Evolutionary conservation across 2,113 vertebrate species (phyloP), one percentile per base, ranked within the genome.

Genomic region (Epinephelus lanceolatus): DNA sequence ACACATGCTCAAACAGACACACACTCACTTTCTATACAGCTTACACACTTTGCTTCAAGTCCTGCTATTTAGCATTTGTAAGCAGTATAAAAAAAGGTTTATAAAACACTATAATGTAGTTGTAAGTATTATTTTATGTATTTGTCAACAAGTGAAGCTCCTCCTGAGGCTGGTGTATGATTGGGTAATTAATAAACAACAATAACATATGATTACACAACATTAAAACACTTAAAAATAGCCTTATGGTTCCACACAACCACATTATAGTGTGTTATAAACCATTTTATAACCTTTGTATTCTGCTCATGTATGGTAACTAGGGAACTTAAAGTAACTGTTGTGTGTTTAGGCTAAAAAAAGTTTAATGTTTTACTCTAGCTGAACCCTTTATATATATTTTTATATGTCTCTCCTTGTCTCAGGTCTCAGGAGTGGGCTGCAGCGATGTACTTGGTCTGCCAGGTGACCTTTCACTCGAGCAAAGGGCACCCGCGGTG

Each of bases 381-480:
- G 23, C 47, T 52, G 21, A 79, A 66, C 37, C 57, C 25, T 63
- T 30, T 21, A 80, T 45, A 42, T 42, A 42, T 42, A 45, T 45
- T 45, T 45, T 45, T 45, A 78, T 61, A 19, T 25, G 65, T 52
- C 17, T 78, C 56, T 80, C 57, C 65, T 27, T 12, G 45, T 71
- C 45, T 71, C 72, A 14, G 73, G 45, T 73, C 55, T 83, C 56
- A n/a, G 74, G 70, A 76, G 73, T 45, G 18, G 51, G 65, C 56
- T n/a, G 53, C 76, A 71, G 53, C 4, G 30, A 56, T 90, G 75
- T 71, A 56, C 66, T 37, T 3, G n/a, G 72, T 83, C 65, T 76
- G 62, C 80, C 70, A 75, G 84, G 47, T 86, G 91, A 92, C 90
- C 93, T 92, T 88, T 88, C 73, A 81, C 86, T 84, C 27, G 7